A percentile compares a stretch with the other conserved stretches of the same genome.
phyloP scores from a whole-genome alignment of 2,113 vertebrate genomes.

The Daubentonia madagascariensis region DNA sequence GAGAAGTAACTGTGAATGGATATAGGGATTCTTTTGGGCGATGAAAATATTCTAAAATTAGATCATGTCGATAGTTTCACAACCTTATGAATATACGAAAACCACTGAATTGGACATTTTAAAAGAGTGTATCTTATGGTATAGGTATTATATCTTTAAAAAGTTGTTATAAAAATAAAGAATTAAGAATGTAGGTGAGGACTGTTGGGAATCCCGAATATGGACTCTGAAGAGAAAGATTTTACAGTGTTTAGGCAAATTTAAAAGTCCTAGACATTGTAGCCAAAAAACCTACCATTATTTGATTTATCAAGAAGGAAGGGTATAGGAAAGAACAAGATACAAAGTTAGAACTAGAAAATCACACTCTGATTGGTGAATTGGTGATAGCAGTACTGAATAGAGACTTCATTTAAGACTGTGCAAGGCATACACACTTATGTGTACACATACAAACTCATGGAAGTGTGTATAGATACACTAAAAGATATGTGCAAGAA shows the following conservation, averaged over 20 bases:
- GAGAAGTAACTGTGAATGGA: not conserved
- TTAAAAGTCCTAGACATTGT: not conserved
- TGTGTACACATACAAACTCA: not conserved
- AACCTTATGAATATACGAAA: not conserved
- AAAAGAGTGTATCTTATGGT: not conserved
- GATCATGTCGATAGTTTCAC: not conserved
- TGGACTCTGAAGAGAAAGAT: not conserved
- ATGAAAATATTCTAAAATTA: not conserved
- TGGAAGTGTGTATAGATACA: not conserved
- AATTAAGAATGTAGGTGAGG: not conserved
- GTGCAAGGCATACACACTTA: not conserved
- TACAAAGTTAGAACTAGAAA: not conserved
- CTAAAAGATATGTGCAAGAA: not conserved
- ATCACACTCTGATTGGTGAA: not conserved
- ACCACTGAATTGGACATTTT: not conserved
- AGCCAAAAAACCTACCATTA: not conserved
- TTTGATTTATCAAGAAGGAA: constrained; percentile 1
- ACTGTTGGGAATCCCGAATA: not conserved
- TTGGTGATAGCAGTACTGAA: not conserved
- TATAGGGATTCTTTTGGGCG: not conserved
- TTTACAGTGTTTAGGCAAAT: not conserved
- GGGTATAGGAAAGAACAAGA: not conserved
- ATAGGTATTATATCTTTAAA: not conserved
- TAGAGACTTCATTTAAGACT: not conserved
- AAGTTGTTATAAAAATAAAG: not conserved